Evolutionary conservation across 2,888 invertebrate species (phyloP), one percentile per base, ranked within the genome.

Genomic region (Lucinisca nassula): DNA sequence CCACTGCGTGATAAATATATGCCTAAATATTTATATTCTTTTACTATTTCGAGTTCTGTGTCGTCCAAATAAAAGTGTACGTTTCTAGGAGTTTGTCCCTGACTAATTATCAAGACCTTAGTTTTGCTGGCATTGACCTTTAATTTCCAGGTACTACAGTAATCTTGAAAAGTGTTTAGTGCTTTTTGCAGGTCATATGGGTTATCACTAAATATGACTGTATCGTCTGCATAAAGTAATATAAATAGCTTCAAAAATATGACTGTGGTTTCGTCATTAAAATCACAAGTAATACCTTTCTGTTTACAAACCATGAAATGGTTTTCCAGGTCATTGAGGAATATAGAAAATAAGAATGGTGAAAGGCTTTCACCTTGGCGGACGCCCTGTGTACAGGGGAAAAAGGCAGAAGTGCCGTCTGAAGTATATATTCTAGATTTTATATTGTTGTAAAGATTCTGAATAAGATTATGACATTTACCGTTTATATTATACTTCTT

Each of bases 201-300:
- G 35, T 49, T 51, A 12, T 82, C 82, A 30, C 79, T 32, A 30
- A 86, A 55, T 1, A 85, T n/a, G 1, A 85, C 73, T 17, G 81
- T 85, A 51, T 85, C 80, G 58, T 85, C 85, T 17, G 85, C 85
- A 51, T 73, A 85, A 40, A 85, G 27, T 12, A 84, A 51, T 0
- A 78, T 27, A 17, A 81, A 78, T 8, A 81, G 30, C 45, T 73
- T 67, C 0, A 78, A 17, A 45, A 45, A 79, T 27, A 45, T 58
- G 14, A 51, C 3, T 8, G 74, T 67, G 1, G 32, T 21, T n/a
- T 67, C 35, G 21, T 32, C 32, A 67, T 67, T 67, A 14, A 12
- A 32, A 35, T 67, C 67, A 17, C 35, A 32, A 1, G 21, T 35
- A 4, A 67, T 67, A 4, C 67, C 17, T 17, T 14, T 1, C 35